Percentiles rank a stretch among this genome's conserved stretches.
Conservation (phyloP, 2,797 vertebrate species). For the Gorsachius magnificus region DNA sequence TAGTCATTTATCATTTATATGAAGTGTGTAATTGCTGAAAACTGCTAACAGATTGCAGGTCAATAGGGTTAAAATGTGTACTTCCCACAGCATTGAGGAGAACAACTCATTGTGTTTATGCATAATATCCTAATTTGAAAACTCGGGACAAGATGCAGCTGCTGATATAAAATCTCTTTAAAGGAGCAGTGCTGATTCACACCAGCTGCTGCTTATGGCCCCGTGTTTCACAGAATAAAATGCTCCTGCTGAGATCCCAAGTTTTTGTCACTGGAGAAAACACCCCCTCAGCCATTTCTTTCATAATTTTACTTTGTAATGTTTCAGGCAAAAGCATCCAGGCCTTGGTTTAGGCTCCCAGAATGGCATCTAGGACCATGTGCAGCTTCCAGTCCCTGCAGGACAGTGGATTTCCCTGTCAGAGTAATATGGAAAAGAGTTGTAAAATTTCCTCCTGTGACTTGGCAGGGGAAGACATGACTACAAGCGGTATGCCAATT, state of each 20-base stretch:
- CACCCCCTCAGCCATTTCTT: neutral
- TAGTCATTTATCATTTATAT: conserved; percentile 48
- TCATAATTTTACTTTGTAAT: neutral
- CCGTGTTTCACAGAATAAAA: neutral
- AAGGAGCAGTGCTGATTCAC: neutral
- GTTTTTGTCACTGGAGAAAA: neutral
- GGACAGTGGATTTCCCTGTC: neutral
- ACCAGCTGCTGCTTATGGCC: neutral
- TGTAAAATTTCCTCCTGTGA: neutral
- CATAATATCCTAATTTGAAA: neutral
- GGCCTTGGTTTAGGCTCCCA: neutral
- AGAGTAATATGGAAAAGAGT: neutral
- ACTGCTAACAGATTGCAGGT: conserved; percentile 44
- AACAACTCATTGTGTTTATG: neutral
- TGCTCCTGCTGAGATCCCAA: neutral
- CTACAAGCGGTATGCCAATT: accelerated
- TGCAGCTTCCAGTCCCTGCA: neutral
- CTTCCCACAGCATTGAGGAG: conserved; percentile 11
- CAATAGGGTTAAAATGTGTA: conserved; percentile 8
- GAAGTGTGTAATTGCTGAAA: conserved; percentile 40
- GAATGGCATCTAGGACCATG: neutral
- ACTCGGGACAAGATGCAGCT: neutral
- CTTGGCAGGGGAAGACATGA: neutral
- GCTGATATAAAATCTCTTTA: neutral
- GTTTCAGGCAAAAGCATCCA: neutral